These are phyloP conservation scores for Colostygia pectinataria DNA, from an alignment of 2,888 invertebrate genomes.

Conservation along the genomic window DNA sequence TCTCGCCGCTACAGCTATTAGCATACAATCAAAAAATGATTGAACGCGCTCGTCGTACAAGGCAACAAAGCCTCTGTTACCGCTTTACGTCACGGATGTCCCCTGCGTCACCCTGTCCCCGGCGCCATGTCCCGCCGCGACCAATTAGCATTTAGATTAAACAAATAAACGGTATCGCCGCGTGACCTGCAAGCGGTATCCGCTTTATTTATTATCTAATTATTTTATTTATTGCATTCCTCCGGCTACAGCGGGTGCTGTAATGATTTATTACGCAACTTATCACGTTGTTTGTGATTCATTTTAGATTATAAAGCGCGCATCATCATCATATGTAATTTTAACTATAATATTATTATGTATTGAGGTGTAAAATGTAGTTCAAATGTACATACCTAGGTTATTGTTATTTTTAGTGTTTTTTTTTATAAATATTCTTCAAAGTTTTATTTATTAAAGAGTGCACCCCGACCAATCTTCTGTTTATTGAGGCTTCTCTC, in stretches of 20 bases:
- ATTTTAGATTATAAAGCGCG: conserved; percentile 13
- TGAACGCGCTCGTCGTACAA: conserved; percentile 2
- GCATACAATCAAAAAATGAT: background rate
- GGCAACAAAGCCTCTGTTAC: conserved; percentile 17
- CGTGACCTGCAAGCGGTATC: conserved; percentile 64
- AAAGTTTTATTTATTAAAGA: no score
- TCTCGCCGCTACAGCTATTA: background rate
- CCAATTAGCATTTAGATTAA: conserved; percentile 78
- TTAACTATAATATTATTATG: no score
- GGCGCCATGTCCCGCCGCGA: conserved; percentile 37
- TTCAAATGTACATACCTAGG: no score
- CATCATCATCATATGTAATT: no score
- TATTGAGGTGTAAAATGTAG: no score
- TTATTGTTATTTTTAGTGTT: no score
- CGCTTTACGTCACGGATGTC: no score
- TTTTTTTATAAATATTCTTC: no score
- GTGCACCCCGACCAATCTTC: no score
- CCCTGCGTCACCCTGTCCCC: conserved; percentile 11
- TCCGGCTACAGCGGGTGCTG: conserved; percentile 3
- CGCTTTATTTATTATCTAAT: conserved; percentile 60
- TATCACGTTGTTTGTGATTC: conserved; percentile 16
- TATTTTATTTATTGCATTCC: conserved; percentile 57
- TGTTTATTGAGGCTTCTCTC: no score
- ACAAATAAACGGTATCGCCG: conserved; percentile 66
- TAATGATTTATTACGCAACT: conserved; percentile 18